phyloP scores from a whole-genome alignment of 2,797 vertebrate species.

The Lemur catta region DNA sequence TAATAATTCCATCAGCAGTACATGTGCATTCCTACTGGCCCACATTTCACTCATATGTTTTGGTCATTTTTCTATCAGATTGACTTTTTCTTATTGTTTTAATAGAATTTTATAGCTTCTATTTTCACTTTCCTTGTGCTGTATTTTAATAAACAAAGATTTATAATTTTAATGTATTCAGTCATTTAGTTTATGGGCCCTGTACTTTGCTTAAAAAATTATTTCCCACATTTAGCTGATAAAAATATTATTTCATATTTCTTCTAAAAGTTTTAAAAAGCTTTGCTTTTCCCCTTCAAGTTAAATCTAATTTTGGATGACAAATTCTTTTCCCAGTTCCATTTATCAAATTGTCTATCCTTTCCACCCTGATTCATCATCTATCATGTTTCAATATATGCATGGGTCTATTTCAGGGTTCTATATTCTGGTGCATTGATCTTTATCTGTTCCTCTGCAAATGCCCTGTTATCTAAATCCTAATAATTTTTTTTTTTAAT shows the following conservation, averaged over 20 bases:
- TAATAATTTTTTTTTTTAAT: background rate
- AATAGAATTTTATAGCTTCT: background rate
- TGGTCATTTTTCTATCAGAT: background rate
- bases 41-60: background rate
- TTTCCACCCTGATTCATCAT: background rate
- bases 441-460: background rate
- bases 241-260: background rate
- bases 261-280: background rate
- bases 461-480: background rate
- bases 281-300: background rate
- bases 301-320: conserved; percentile 4
- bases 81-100: background rate
- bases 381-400: background rate
- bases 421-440: background rate
- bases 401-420: background rate
- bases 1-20: background rate
- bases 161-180: background rate
- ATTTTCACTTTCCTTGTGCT: background rate
- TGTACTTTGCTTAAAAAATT: background rate
- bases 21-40: background rate
- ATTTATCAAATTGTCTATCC: background rate
- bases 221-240: background rate
- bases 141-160: background rate
- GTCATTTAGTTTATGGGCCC: background rate
- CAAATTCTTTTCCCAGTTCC: background rate